Percentiles rank a stretch among this genome's conserved stretches.
These are phyloP conservation scores for Zootermopsis nevadensis DNA, from an alignment of 2,888 invertebrate genomes.

Conservation along the genomic window DNA sequence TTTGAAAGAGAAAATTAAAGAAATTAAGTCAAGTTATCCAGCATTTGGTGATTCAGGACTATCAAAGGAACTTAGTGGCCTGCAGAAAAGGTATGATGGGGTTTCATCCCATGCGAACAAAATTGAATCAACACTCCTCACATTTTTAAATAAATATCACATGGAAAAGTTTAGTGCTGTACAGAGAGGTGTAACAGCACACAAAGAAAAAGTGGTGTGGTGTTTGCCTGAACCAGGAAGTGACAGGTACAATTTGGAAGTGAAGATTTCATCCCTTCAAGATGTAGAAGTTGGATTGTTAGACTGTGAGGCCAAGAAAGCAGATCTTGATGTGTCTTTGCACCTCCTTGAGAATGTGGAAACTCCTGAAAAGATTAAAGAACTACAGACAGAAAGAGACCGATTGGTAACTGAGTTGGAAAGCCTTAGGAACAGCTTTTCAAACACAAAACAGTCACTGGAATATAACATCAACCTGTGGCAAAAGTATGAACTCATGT, in stretches of 20 bases:
- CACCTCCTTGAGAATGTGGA: slow-evolving; percentile 79
- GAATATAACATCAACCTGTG: slow-evolving; percentile 80
- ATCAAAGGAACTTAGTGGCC: slow-evolving; percentile 82
- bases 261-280: slow-evolving; percentile 82
- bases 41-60: slow-evolving; percentile 81
- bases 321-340: slow-evolving; percentile 77
- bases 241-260: slow-evolving; percentile 92
- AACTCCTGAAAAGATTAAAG: slow-evolving; percentile 74
- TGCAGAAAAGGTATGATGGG: slow-evolving; percentile 86
- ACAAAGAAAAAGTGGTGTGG: slow-evolving; percentile 91
- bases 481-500: slow-evolving; percentile 82
- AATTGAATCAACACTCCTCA: slow-evolving; percentile 78
- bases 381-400: slow-evolving; percentile 76
- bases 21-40: slow-evolving; percentile 80
- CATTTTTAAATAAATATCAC: slow-evolving; percentile 88
- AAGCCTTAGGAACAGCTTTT: slow-evolving; percentile 74
- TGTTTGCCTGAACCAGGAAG: slow-evolving; percentile 89
- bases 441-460: slow-evolving; percentile 75
- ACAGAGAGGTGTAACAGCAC: slow-evolving; percentile 81
- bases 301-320: slow-evolving; percentile 76
- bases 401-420: slow-evolving; percentile 78
- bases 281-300: slow-evolving; percentile 80
- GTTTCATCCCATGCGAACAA: slow-evolving; percentile 83
- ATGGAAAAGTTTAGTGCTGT: slow-evolving; percentile 85
- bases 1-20: slow-evolving; percentile 75